phyloP scores from a whole-genome alignment of 1,140 invertebrate species.

The Drosophila seguyi region DNA sequence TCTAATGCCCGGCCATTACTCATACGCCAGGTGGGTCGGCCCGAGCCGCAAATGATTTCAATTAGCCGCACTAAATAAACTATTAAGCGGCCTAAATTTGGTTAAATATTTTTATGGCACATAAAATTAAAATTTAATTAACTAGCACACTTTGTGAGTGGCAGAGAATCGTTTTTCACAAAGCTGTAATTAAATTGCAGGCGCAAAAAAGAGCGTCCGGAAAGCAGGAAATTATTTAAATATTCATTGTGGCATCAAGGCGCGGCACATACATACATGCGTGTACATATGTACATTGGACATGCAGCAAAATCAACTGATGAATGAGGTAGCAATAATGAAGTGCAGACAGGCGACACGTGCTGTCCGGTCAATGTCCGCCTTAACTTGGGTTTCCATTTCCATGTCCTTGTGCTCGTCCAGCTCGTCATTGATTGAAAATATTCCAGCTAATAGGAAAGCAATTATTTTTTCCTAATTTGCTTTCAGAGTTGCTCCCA shows the following conservation, averaged over 20 bases:
- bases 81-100: conserved; percentile 54
- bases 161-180: conserved; percentile 58
- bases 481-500: conserved; percentile 48
- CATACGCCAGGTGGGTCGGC: conserved; percentile 34
- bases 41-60: conserved; percentile 48
- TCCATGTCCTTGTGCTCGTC: conserved; percentile 6
- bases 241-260: conserved; percentile 47
- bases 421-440: conserved; percentile 57
- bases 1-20: conserved; percentile 45
- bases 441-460: conserved; percentile 69
- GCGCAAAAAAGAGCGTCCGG: conserved; percentile 12
- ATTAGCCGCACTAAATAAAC: conserved; percentile 61
- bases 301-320: conserved; percentile 55
- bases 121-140: conserved; percentile 74
- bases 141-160: conserved; percentile 26
- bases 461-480: conserved; percentile 75
- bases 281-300: conserved; percentile 3
- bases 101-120: conserved; percentile 65
- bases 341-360: conserved; percentile 61
- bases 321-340: conserved; percentile 68
- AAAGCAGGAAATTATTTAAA: conserved; percentile 58
- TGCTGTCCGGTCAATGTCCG: conserved; percentile 22
- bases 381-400: neutral
- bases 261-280: neutral
- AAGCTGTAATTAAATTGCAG: conserved; percentile 69